A percentile compares a stretch with the other conserved stretches of the same genome.
These are phyloP conservation scores for Dryadula phaetusa DNA, from an alignment of 2,888 invertebrate genomes.

Conservation along the genomic window DNA sequence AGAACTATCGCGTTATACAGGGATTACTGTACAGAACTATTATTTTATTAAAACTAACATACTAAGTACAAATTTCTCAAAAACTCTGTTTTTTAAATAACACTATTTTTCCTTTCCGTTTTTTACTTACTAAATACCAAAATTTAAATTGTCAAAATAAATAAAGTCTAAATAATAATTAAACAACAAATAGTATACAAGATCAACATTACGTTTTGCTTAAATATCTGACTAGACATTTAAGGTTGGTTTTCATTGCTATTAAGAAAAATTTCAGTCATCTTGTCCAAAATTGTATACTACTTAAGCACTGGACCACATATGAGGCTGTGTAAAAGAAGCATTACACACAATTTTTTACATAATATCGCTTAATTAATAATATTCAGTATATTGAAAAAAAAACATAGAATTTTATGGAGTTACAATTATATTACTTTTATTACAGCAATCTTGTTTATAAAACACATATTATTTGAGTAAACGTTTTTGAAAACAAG, in stretches of 20 bases:
- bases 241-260: slow-evolving; percentile 9
- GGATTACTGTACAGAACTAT: too few species aligned
- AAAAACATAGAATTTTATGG: too few species aligned
- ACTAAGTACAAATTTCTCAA: neutral
- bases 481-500: too few species aligned
- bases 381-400: too few species aligned
- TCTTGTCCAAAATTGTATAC: neutral
- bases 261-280: slow-evolving; percentile 13
- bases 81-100: slow-evolving; percentile 1
- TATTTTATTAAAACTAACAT: neutral
- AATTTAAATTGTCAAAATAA: neutral
- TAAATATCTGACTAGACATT: slow-evolving; percentile 12
- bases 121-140: neutral
- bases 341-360: neutral
- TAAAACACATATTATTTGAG: too few species aligned
- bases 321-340: neutral
- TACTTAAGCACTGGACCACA: slow-evolving; percentile 15
- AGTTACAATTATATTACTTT: too few species aligned
- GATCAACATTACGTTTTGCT: neutral
- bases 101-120: neutral
- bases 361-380: too few species aligned
- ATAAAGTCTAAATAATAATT: slow-evolving; percentile 2
- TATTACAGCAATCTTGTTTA: too few species aligned
- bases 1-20: too few species aligned
- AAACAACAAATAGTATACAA: neutral